These are phyloP conservation scores for Brachyhypopomus gauderio DNA, from an alignment of 2,113 vertebrate genomes.

Conservation along the genomic window DNA sequence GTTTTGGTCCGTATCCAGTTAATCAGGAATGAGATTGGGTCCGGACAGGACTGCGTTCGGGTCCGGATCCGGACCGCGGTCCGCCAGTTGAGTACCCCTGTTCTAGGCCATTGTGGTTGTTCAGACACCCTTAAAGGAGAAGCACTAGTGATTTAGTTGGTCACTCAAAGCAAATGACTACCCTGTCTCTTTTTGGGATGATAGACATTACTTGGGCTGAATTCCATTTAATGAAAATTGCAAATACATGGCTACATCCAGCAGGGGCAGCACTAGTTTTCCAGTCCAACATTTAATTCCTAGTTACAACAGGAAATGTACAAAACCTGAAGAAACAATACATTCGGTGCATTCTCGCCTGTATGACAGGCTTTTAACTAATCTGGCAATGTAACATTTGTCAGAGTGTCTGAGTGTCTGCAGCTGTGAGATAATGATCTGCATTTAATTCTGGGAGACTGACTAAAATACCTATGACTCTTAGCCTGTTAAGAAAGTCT, in stretches of 20 bases:
- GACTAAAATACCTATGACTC: not conserved
- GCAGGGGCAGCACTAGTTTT: too few species aligned
- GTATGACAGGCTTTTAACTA: not conserved
- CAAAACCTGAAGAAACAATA: not conserved
- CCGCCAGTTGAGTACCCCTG: too few species aligned
- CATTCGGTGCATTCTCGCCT: not conserved
- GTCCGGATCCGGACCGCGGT: too few species aligned
- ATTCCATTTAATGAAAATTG: not conserved
- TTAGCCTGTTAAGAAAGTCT: not conserved
- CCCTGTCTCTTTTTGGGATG: not conserved
- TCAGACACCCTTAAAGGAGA: not conserved
- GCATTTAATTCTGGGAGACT: not conserved
- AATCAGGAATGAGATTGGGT: too few species aligned
- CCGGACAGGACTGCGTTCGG: too few species aligned
- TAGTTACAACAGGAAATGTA: too few species aligned
- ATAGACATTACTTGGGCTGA: not conserved
- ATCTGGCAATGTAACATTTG: not conserved
- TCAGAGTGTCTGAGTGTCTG: not conserved
- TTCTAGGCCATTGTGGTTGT: not conserved
- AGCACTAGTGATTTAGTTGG: not conserved
- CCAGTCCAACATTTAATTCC: too few species aligned
- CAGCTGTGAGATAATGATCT: too few species aligned
- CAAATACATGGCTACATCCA: not conserved
- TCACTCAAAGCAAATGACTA: conserved; percentile 2
- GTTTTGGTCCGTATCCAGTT: too few species aligned